Evolutionary conservation across 1,140 invertebrate species (phyloP).

Genomic region (Neuroterus valhalla): DNA sequence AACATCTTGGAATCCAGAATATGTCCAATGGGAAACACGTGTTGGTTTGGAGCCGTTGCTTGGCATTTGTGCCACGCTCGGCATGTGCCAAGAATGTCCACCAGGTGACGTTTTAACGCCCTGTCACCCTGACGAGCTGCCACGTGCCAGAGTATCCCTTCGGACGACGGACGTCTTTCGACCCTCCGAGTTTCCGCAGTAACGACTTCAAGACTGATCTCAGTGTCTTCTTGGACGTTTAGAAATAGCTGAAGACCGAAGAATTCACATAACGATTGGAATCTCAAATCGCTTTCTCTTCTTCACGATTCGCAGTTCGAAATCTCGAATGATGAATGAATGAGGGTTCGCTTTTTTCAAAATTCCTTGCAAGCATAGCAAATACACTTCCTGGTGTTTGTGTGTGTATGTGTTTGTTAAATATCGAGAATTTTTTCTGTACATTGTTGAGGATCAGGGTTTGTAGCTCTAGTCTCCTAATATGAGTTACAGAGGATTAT

Average conservation of each 20-base stretch:
- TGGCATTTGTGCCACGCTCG: constrained; percentile 53
- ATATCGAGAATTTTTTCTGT: too few relatives aligned
- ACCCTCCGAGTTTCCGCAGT: constrained; percentile 15
- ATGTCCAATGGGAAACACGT: constrained; percentile 46
- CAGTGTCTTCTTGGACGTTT: background rate
- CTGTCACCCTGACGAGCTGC: constrained; percentile 56
- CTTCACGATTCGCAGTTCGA: background rate
- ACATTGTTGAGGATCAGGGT: too few relatives aligned
- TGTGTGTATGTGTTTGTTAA: too few relatives aligned
- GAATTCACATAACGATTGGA: constrained; percentile 11
- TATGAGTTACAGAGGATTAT: too few relatives aligned
- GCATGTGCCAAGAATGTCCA: constrained; percentile 65
- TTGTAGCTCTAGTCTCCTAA: too few relatives aligned
- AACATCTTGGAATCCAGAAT: constrained; percentile 50
- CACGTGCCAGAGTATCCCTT: constrained; percentile 50
- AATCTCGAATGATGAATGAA: background rate
- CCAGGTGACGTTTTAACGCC: constrained; percentile 63
- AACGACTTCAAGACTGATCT: constrained; percentile 28
- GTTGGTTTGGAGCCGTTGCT: constrained; percentile 39
- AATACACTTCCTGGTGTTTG: too few relatives aligned
- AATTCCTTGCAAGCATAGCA: too few relatives aligned
- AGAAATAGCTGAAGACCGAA: background rate
- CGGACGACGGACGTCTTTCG: constrained; percentile 48
- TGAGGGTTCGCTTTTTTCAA: too few relatives aligned
- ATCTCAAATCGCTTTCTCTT: background rate